These are phyloP conservation scores for Lophochroa leadbeateri DNA, from an alignment of 2,113 vertebrate genomes.

Conservation along the genomic window DNA sequence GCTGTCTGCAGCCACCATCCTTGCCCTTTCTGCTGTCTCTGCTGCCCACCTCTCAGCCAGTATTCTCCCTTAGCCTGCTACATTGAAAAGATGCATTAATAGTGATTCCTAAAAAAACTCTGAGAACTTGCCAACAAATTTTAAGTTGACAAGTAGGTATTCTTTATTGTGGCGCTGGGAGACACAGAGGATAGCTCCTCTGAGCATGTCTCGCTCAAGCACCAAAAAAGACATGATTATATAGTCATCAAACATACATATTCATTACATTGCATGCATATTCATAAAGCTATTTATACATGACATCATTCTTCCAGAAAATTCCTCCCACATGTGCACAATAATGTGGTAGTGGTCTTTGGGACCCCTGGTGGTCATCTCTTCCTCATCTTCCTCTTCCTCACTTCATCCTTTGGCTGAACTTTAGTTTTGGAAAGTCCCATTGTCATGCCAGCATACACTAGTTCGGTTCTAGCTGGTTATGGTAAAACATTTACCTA, in stretches of 20 bases:
- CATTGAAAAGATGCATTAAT: neutral
- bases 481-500: neutral
- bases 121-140: neutral
- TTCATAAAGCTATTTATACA: neutral
- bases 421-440: neutral
- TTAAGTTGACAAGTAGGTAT: neutral
- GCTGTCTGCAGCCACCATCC: neutral
- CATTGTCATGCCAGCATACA: neutral
- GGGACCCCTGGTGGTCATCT: neutral
- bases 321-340: neutral
- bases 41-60: neutral
- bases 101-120: neutral
- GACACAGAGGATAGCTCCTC: neutral
- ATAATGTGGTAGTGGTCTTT: neutral
- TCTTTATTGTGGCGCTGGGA: rapidly evolving
- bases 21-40: neutral
- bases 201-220: neutral
- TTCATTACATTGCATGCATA: neutral
- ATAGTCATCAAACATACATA: neutral
- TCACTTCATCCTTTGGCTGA: neutral
- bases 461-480: neutral
- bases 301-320: neutral
- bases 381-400: neutral
- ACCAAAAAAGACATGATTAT: neutral
- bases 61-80: neutral